These are phyloP conservation scores for Lasioglossum calceatum DNA, from an alignment of 2,888 invertebrate species.

Conservation along the genomic window DNA sequence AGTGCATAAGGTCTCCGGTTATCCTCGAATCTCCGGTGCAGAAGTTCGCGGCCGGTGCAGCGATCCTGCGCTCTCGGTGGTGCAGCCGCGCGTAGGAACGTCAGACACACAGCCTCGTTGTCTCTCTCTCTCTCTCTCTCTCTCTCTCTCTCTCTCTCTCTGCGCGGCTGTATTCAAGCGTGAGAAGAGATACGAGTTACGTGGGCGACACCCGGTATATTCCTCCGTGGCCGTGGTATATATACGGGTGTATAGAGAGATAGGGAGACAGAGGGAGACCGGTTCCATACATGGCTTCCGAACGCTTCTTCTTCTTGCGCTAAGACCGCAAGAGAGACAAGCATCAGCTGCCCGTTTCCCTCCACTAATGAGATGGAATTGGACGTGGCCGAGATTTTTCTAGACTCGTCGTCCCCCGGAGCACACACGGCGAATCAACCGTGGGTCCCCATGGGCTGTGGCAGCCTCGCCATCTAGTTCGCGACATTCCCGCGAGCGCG, in stretches of 20 bases:
- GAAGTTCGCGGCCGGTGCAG: slow-evolving; percentile 43
- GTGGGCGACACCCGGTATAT: slow-evolving; percentile 81
- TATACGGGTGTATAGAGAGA: slow-evolving; percentile 74
- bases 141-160: background rate
- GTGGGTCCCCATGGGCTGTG: slow-evolving; percentile 32
- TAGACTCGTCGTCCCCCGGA: slow-evolving; percentile 74
- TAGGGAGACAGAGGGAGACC: slow-evolving; percentile 82
- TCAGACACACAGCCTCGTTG: slow-evolving; percentile 28
- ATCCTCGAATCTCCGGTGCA: slow-evolving; percentile 61
- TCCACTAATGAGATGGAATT: slow-evolving; percentile 85
- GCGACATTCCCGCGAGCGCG: slow-evolving; percentile 83
- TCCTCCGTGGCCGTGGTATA: slow-evolving; percentile 58
- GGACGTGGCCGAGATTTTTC: slow-evolving; percentile 85
- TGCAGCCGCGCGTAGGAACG: slow-evolving; percentile 49
- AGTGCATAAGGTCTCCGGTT: slow-evolving; percentile 44
- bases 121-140: too few species aligned
- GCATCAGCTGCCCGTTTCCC: slow-evolving; percentile 83
- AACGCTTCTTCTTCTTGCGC: slow-evolving; percentile 83
- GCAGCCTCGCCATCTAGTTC: slow-evolving; percentile 77
- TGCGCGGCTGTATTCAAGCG: slow-evolving; percentile 48
- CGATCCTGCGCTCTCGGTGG: background rate
- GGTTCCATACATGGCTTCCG: slow-evolving; percentile 84
- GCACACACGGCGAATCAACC: slow-evolving; percentile 65
- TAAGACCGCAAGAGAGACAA: slow-evolving; percentile 82
- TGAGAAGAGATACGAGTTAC: slow-evolving; percentile 74